Evolutionary conservation across 2,113 vertebrate species (phyloP), one percentile per base, ranked within the genome.

Genomic region (Rallus limicola): DNA sequence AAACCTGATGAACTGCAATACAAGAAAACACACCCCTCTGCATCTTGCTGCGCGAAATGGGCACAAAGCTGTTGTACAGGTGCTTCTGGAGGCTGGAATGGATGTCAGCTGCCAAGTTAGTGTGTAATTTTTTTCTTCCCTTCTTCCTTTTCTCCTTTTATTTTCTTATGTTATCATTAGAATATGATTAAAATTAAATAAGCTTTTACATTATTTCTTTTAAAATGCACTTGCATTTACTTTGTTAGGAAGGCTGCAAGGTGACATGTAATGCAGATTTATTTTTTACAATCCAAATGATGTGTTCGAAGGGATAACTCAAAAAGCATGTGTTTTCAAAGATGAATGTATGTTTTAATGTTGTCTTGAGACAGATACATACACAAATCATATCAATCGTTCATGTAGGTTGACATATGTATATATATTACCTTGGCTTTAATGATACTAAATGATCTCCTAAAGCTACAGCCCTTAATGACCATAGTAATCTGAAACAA

Each of bases 31-130:
- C 96, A 99, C 99, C 1, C 99, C 99, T 9, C 98, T 99, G n/a
- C 99, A 99, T 97, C 98, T 99, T 40, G 99, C 99, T 7, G 99
- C 99, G 1, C 99, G 99, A 75, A 99, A 99, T n/a, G 99, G 99
- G 16, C 99, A 99, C 98, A 98, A 98, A 92, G 98, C 98, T 53
- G 98, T 99, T 3, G 98, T 99, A 5, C 98, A 98, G 97, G 99
- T 99, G 76, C 98, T 99, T 70, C 95, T 99, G 71, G 98, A 99
- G 65, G 98, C 99, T 28, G 99, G 99, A 93, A 99, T 99, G 99
- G 99, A 99, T 64, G 99, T 99, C 98, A 99, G 99, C 98, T 98
- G 98, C 86, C 98, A 99, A 98, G 99, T 99, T 97, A 98, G 98
- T 97, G 88, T 92, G 48, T 64, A 52, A 72, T 92, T 84, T 71